Percentiles rank a stretch among this genome's conserved stretches.
These are phyloP conservation scores for Epizoanthus illoricatus DNA, from an alignment of 92 coral and sea anemone species.

Conservation along the genomic window DNA sequence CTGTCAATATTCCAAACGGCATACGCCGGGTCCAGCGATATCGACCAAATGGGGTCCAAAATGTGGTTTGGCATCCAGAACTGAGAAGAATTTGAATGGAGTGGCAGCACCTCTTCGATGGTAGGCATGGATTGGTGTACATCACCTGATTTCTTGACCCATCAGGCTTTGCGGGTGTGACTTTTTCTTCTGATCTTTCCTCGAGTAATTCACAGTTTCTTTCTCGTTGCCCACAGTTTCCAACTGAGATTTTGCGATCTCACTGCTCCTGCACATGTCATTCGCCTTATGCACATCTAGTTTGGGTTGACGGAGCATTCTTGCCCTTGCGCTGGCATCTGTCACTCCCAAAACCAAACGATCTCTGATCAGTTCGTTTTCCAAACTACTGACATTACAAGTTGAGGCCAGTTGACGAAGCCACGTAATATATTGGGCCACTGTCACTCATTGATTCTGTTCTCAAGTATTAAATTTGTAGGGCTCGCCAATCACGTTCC, in stretches of 20 bases:
- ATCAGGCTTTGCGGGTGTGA: neutral
- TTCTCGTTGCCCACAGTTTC: neutral
- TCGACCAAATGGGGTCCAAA: conserved; percentile 59
- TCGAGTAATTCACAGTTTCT: neutral
- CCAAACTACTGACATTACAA: conserved; percentile 30
- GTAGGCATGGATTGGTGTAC: neutral
- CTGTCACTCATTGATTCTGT: too few relatives aligned
- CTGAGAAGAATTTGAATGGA: conserved; percentile 45
- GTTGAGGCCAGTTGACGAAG: conserved; percentile 26
- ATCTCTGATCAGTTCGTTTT: conserved; percentile 30
- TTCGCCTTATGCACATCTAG: conserved; percentile 33
- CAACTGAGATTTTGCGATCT: neutral
- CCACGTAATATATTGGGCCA: too few relatives aligned
- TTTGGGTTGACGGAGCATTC: conserved; percentile 27
- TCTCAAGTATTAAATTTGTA: too few relatives aligned
- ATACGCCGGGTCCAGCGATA: conserved; percentile 59
- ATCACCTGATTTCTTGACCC: neutral
- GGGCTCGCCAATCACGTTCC: neutral
- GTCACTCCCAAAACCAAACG: conserved; percentile 26
- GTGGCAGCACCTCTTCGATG: conserved; percentile 53
- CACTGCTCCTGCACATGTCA: conserved; percentile 18
- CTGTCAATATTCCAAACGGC: conserved; percentile 65
- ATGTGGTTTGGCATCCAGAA: conserved; percentile 70
- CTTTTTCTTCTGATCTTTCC: neutral
- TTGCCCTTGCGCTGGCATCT: conserved; percentile 28